Base-by-base conservation (phyloP, 2,888 invertebrate genomes). In the Caenorhabditis sp. region DNA sequence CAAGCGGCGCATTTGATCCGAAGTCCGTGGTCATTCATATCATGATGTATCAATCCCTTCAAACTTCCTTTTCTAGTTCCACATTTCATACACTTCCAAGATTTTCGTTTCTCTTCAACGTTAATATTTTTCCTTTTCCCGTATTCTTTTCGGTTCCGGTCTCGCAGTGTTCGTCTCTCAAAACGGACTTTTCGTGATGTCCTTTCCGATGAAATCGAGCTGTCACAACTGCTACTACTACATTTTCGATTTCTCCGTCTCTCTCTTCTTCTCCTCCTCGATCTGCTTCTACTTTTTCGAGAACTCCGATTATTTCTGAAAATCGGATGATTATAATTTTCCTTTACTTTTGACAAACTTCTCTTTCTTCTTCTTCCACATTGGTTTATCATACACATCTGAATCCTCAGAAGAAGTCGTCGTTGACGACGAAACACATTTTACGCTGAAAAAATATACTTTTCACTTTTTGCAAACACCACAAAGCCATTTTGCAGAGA, bases 311-410 rank as follows among this genome's bases (percentile, higher is more conserved):
- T 8, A 19, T 54, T 54, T 19, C 21, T 54, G 23, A 24, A 24
- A 54, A 54, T 19, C 5, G 8, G n/a, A n/a, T n/a, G 12, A 8
- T 6, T 6, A n/a, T 12, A 23, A 54, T 54, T 10, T 51, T 14
- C n/a, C 6, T 51, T 51, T 12, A 51, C 10, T n/a, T 51, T 19
- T 51, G 5, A 51, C 19, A n/a, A n/a, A n/a, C 37, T 66, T 66
- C 36, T 62, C 70, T 4, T 19, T 55, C 51, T 66, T 66, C 50
- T 71, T 66, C 24, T 60, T 66, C 70, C 70, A 70, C 71, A 71
- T 71, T 53, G 71, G 71, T 19, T 53, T 37, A 59, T 71, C 71
- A 43, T 59, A 58, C 49, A 10, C 31, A 31, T 31, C 31, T 31
- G 31, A 31, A 58, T 65, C 62, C n/a, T 23, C 24, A 21, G 31